A percentile compares a stretch with the other conserved stretches of the same genome.
Evolutionary conservation across 2,797 vertebrate genomes (phyloP).

Genomic region (Spinus olivaceus): DNA sequence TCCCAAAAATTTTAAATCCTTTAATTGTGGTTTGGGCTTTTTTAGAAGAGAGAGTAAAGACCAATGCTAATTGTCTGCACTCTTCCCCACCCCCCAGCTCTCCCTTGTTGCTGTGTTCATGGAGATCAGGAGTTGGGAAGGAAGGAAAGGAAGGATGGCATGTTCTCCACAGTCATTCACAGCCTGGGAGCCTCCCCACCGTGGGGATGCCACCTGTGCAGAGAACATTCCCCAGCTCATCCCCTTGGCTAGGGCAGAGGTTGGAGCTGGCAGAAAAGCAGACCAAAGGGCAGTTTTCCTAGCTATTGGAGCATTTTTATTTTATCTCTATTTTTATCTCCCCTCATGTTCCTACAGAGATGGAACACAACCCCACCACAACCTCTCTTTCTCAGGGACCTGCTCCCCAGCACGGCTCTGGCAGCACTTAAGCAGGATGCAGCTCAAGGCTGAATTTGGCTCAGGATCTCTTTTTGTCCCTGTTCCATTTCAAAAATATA

Average conservation of each 20-base stretch:
- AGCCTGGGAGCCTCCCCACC: background rate
- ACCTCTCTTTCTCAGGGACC: background rate
- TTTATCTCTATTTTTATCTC: background rate
- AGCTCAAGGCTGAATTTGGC: background rate
- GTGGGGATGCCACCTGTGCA: fast-evolving
- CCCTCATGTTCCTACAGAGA: background rate
- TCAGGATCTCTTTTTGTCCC: background rate
- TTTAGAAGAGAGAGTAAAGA: background rate
- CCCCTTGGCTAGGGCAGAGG: fast-evolving
- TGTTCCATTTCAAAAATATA: background rate
- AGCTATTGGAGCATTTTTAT: too few species aligned
- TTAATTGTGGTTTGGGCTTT: background rate
- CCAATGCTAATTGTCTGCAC: background rate
- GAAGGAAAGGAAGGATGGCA: background rate
- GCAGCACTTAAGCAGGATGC: fast-evolving
- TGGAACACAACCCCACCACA: background rate
- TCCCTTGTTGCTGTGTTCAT: background rate
- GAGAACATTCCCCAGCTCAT: background rate
- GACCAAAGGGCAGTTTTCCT: background rate
- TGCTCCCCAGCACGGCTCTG: fast-evolving
- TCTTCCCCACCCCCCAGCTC: fast-evolving
- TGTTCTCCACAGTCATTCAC: fast-evolving
- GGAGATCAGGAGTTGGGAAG: background rate
- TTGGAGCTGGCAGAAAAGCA: background rate
- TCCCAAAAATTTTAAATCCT: background rate